phyloP scores from a whole-genome alignment of 2,888 invertebrate species.

The Acleris emargana region DNA sequence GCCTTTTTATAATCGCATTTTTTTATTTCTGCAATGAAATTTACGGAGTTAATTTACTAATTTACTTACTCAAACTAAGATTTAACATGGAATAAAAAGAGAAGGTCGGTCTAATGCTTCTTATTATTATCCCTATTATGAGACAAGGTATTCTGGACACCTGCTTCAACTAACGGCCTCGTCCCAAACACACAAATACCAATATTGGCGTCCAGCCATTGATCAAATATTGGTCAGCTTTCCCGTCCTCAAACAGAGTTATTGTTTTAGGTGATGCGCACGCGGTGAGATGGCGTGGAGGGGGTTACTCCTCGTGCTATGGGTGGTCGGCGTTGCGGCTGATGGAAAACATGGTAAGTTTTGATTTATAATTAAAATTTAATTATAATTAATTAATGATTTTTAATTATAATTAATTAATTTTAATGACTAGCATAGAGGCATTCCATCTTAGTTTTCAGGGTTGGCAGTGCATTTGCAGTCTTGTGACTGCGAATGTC shows the following conservation, averaged over 20 bases:
- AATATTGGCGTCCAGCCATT: slow-evolving; percentile 41
- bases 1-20: background rate
- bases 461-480: too few species aligned
- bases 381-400: too few species aligned
- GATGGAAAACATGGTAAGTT: slow-evolving; percentile 75
- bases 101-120: background rate
- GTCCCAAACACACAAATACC: slow-evolving; percentile 21
- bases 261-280: slow-evolving; percentile 82
- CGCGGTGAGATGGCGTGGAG: slow-evolving; percentile 75
- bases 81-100: too few species aligned
- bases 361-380: too few species aligned
- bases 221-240: slow-evolving; percentile 68
- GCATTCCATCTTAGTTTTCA: too few species aligned
- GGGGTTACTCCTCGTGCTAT: slow-evolving; percentile 76
- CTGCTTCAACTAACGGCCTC: slow-evolving; percentile 32
- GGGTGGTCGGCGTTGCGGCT: slow-evolving; percentile 75
- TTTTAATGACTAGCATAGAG: too few species aligned
- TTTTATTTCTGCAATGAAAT: background rate
- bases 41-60: too few species aligned
- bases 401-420: too few species aligned
- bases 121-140: too few species aligned
- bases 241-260: slow-evolving; percentile 65
- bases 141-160: slow-evolving; percentile 13
- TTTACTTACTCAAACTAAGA: too few species aligned
- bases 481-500: too few species aligned